phyloP scores from a whole-genome alignment of 2,797 vertebrate genomes.

The Euthynnus affinis region DNA sequence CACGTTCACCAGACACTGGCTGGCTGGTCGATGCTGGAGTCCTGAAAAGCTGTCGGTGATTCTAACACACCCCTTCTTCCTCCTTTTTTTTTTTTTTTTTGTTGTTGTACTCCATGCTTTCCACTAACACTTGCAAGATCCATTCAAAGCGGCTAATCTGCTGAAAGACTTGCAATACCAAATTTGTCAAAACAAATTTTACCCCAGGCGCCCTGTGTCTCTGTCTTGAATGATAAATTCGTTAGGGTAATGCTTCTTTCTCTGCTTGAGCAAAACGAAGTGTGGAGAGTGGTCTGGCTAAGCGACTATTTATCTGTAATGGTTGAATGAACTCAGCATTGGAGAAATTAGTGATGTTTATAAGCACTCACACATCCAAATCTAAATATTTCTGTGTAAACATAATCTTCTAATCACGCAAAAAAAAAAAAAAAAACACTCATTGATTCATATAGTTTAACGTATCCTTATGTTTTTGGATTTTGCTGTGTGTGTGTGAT shows the following conservation, averaged over 20 bases:
- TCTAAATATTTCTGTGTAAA: slow-evolving; percentile 3
- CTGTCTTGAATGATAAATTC: slow-evolving; percentile 50
- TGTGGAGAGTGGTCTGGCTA: slow-evolving; percentile 42
- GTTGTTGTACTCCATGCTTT: slow-evolving; percentile 48
- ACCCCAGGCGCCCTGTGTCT: slow-evolving; percentile 36
- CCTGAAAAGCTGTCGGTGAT: slow-evolving; percentile 77
- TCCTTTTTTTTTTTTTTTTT: slow-evolving; percentile 30
- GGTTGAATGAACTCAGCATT: slow-evolving; percentile 57
- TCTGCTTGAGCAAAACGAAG: slow-evolving; percentile 44
- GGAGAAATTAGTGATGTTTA: slow-evolving; percentile 21
- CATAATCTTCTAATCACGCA: background rate
- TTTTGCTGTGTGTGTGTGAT: background rate
- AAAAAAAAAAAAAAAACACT: too few species aligned
- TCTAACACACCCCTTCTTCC: slow-evolving; percentile 73
- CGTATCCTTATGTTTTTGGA: background rate
- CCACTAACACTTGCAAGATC: slow-evolving; percentile 25
- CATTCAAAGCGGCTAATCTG: background rate
- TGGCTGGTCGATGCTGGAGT: slow-evolving; percentile 79
- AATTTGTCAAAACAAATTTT: slow-evolving; percentile 44
- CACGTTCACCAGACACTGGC: slow-evolving; percentile 79
- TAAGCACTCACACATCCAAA: background rate
- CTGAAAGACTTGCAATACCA: slow-evolving; percentile 30
- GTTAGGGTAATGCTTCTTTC: slow-evolving; percentile 36
- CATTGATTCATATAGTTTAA: background rate
- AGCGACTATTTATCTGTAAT: slow-evolving; percentile 49